Evolutionary conservation across 2,113 vertebrate genomes (phyloP).

Genomic region (Xiphophorus hellerii): DNA sequence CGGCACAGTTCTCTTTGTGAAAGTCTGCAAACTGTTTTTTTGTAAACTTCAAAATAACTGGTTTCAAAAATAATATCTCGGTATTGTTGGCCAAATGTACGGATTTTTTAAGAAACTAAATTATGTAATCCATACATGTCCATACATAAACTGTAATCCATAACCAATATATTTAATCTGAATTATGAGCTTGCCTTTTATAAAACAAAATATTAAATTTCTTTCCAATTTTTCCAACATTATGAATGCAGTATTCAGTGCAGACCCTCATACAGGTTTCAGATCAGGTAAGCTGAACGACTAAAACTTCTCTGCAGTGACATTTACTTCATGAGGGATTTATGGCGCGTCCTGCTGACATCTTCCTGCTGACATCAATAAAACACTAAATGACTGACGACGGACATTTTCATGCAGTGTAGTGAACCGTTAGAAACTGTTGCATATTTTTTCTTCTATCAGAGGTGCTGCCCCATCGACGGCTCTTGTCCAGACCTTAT

Average conservation of each 20-base stretch:
- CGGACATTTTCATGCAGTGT: constrained; percentile 11
- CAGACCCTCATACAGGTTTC: neutral
- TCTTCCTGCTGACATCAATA: constrained; percentile 52
- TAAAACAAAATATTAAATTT: neutral
- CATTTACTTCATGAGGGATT: constrained; percentile 34
- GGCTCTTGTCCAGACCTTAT: constrained; percentile 56
- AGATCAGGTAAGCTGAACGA: neutral
- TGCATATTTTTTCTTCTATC: constrained; percentile 31
- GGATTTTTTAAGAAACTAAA: neutral
- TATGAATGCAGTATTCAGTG: neutral
- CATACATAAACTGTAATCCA: neutral
- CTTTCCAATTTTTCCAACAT: neutral
- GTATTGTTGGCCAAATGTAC: neutral
- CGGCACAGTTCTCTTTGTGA: no score
- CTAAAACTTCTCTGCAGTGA: neutral
- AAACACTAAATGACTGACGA: constrained; percentile 45
- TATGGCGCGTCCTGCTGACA: constrained; percentile 26
- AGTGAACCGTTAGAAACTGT: constrained; percentile 16
- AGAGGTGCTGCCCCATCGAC: constrained; percentile 50
- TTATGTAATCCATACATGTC: neutral
- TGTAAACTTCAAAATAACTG: no score
- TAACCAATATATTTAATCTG: neutral
- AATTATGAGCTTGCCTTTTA: neutral
- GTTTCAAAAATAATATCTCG: neutral
- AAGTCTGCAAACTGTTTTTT: no score